Evolutionary conservation across 2,797 vertebrate genomes (phyloP), one percentile per base, ranked within the genome.

Genomic region (Danio aesculapii): DNA sequence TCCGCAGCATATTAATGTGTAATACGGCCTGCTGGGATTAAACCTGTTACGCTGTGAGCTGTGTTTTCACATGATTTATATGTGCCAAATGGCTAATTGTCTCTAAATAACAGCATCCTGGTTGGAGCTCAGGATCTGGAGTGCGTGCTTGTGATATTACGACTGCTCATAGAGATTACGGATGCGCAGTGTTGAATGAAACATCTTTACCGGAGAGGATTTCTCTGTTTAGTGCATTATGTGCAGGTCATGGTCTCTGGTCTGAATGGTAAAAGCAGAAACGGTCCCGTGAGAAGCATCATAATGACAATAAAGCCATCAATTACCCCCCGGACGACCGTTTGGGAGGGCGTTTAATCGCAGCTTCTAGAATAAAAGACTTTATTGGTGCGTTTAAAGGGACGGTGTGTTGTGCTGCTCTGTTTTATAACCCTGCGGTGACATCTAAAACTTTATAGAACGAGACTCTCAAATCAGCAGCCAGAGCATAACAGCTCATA

Each of bases 371-470:
- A 94, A 96, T 97, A 97, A 97, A 97, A 98, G 98, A 97, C 95
- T 98, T 98, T 97, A 98, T 96, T 96, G 95, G 95, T 95, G 95
- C 95, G 95, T 95, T 96, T 95, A 96, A 94, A 96, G 92, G 95
- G 95, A 96, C 93, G 91, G 94, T 93, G 94, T 91, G 90, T 92
- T 93, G 91, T 93, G 92, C 92, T 92, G 94, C 88, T 94, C 94
- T 92, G 90, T 92, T 93, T 98, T 98, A 98, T 94, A 94, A 95
- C 94, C 94, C 97, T 97, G 93, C 95, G 95, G 96, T 96, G 96
- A 96, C 96, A 96, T 97, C 97, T 97, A 96, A 97, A 97, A 97
- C 94, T 97, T 98, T 98, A 98, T 97, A 97, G 95, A 96, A 97
- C 97, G 96, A 95, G 95, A 96, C 95, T 97, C 95, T 92, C 95